These are phyloP conservation scores for Pseudeuparius sepicola DNA, from an alignment of 2,888 invertebrate genomes.

Conservation along the genomic window DNA sequence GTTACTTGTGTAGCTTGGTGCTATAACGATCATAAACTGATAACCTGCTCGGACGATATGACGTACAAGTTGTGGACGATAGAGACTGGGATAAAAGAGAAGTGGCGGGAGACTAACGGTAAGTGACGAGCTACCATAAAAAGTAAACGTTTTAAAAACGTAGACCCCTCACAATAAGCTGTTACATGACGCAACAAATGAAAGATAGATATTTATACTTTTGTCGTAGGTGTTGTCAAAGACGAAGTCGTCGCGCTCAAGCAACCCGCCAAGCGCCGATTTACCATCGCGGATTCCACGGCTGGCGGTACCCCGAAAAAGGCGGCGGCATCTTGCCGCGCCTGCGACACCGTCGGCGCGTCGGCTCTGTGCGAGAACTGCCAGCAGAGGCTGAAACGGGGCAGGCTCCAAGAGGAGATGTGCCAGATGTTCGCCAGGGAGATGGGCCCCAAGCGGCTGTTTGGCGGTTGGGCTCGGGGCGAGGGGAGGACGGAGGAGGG, in stretches of 20 bases:
- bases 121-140: conserved; percentile 26
- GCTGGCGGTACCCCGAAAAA: conserved; percentile 21
- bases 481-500: too few relatives aligned
- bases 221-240: conserved; percentile 31
- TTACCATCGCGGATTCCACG: not conserved
- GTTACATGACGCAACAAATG: too few relatives aligned
- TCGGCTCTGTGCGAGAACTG: conserved; percentile 30
- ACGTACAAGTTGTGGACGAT: conserved; percentile 67
- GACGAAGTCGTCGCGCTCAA: conserved; percentile 27
- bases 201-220: too few relatives aligned
- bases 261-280: conserved; percentile 12
- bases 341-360: conserved; percentile 15
- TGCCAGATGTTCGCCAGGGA: conserved; percentile 25
- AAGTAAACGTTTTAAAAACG: too few relatives aligned
- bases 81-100: conserved; percentile 41
- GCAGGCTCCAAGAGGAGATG: too few relatives aligned
- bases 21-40: conserved; percentile 46
- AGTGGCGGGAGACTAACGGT: conserved; percentile 30
- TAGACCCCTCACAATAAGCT: too few relatives aligned
- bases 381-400: too few relatives aligned
- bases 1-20: conserved; percentile 80
- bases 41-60: conserved; percentile 79
- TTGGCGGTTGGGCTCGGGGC: conserved; percentile 23
- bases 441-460: conserved; percentile 24
- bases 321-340: conserved; percentile 23